Percentiles rank a stretch among this genome's conserved stretches.
Conservation (phyloP, 2,797 vertebrate genomes). For the Delichon dasypus region DNA sequence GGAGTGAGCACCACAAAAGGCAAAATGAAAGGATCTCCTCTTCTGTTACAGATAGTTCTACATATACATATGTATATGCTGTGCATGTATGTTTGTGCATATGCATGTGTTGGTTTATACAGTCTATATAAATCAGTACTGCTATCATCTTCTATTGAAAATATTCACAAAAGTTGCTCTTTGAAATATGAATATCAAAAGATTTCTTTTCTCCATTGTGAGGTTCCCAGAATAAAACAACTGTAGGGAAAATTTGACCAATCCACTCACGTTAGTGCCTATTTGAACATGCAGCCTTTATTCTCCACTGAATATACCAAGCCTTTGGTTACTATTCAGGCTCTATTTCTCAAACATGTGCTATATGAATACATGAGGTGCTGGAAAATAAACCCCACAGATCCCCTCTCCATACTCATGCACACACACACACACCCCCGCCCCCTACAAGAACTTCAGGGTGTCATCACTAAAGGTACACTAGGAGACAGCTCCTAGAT, state of each 20-base stretch:
- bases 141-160: conserved; percentile 38
- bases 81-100: conserved; percentile 36
- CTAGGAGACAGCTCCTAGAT: background rate
- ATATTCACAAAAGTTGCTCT: conserved; percentile 41
- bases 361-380: background rate
- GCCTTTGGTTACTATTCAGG: background rate
- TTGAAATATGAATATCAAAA: conserved; percentile 62
- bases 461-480: background rate
- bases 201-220: background rate
- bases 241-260: conserved; percentile 23
- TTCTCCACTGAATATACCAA: background rate
- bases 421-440: fast-evolving
- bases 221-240: conserved; percentile 19
- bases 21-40: conserved; percentile 54
- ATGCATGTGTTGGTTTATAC: conserved; percentile 33
- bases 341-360: background rate
- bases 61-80: conserved; percentile 57
- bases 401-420: background rate
- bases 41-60: conserved; percentile 31
- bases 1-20: conserved; percentile 52
- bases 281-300: conserved; percentile 30
- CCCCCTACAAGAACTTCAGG: background rate
- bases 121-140: conserved; percentile 13
- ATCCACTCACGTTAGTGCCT: background rate
- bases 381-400: background rate